Conservation (phyloP, 2,888 invertebrate genomes). For the Trachelus stipa region DNA sequence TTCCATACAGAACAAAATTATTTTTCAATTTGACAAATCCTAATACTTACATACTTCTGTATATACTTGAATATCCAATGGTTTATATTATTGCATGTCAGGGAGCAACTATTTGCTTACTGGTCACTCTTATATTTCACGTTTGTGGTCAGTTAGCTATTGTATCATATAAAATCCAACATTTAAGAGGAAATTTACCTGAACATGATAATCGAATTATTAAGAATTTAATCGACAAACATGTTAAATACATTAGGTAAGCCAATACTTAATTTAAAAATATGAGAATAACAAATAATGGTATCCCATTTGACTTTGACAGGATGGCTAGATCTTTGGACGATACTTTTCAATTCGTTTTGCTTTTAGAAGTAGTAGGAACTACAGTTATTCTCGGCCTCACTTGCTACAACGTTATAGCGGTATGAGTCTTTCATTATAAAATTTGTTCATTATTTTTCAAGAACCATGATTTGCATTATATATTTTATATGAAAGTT, state of each 20-base stretch:
- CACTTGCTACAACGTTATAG: conserved; percentile 36
- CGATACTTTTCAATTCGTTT: conserved; percentile 37
- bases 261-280: background rate
- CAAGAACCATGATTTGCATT: too few species aligned
- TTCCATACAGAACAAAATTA: conserved; percentile 26
- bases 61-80: conserved; percentile 32
- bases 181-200: conserved; percentile 7
- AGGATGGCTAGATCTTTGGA: conserved; percentile 43
- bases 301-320: conserved; percentile 11
- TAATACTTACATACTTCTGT: conserved; percentile 24
- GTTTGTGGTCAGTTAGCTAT: conserved; percentile 35
- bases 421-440: conserved; percentile 17
- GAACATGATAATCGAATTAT: background rate
- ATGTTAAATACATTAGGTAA: background rate
- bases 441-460: too few species aligned
- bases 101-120: conserved; percentile 28
- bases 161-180: conserved; percentile 33
- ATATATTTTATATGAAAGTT: background rate
- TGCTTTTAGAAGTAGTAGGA: conserved; percentile 40
- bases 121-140: conserved; percentile 34
- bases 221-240: background rate
- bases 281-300: background rate
- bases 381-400: conserved; percentile 39
- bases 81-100: conserved; percentile 26
- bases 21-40: conserved; percentile 23